phyloP scores from a whole-genome alignment of 1,140 invertebrate species.

The Cyclargus thomasi region DNA sequence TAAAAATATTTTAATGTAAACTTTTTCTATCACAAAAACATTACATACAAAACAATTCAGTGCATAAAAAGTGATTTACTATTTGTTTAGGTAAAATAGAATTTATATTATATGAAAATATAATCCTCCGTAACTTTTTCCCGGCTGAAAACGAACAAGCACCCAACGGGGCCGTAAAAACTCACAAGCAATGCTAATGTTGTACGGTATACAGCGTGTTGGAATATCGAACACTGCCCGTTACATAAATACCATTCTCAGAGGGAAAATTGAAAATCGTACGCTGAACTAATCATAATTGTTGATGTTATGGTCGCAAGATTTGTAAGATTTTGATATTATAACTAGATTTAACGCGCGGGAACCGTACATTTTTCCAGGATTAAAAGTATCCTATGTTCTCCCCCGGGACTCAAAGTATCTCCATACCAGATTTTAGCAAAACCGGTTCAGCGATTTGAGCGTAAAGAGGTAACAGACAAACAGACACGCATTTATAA shows the following conservation, averaged over 20 bases:
- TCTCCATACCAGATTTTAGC: no score
- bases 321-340: no score
- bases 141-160: conserved; percentile 13
- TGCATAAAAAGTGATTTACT: neutral
- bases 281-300: conserved; percentile 38
- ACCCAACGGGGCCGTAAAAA: conserved; percentile 14
- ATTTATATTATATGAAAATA: conserved; percentile 4
- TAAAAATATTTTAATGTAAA: no score
- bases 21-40: neutral
- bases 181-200: neutral
- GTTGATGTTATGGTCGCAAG: no score
- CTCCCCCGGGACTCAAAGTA: no score
- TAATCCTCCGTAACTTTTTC: neutral
- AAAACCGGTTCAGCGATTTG: no score
- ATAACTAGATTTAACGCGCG: no score
- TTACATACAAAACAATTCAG: neutral
- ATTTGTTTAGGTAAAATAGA: conserved; percentile 6
- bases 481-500: no score
- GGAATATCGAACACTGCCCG: conserved; percentile 6
- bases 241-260: neutral
- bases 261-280: conserved; percentile 18
- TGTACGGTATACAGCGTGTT: no score
- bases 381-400: no score
- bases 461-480: no score
- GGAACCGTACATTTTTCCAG: no score